Evolutionary conservation across 2,797 vertebrate genomes (phyloP), one percentile per base, ranked within the genome.

Genomic region (Crax fasciolata): DNA sequence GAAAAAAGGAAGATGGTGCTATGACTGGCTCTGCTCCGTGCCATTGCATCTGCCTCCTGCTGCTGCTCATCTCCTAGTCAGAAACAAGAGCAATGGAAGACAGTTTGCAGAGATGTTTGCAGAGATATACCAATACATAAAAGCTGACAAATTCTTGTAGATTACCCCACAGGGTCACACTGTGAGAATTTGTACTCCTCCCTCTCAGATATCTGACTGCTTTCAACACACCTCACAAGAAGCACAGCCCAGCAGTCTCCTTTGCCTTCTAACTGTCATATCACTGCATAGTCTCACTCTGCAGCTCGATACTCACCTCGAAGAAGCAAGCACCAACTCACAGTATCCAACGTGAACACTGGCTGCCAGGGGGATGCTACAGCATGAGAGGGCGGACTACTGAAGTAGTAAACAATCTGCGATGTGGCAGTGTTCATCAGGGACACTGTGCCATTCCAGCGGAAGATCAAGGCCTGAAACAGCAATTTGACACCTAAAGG

Each of bases 381-480:
- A 30, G 13, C 71, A n/a, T 91, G 77, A 49, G 95, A 62, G 9
- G 77, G 32, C 7, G 97, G 97, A 6, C 35, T 72, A 14, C 57
- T 85, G 82, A 98, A 98, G 85, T 96, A 96, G 63, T 81, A 98
- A 92, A 98, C 8, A 14, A 58, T 10, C 68, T 97, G 91, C 2
- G 87, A 44, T 21, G 83, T 95, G 38, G 88, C 62, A 51, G 97
- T 93, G 9, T 98, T 96, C 95, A 98, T 94, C 68, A 98, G 95
- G 43, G 91, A 92, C 71, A 98, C 76, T 2, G 77, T 94, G 25
- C 98, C 96, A 6, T 94, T 90, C 91, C 86, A 95, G 81, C 21
- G 94, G 68, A 98, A 98, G 82, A 97, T 27, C 57, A 98, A 92
- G 55, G 97, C 94, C 98, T 98, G 94, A 89, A 94, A 94, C 21